Percentiles rank a stretch among this genome's conserved stretches.
Conservation (phyloP, 1,140 invertebrate genomes). For the Lordiphosa clarofinis region DNA sequence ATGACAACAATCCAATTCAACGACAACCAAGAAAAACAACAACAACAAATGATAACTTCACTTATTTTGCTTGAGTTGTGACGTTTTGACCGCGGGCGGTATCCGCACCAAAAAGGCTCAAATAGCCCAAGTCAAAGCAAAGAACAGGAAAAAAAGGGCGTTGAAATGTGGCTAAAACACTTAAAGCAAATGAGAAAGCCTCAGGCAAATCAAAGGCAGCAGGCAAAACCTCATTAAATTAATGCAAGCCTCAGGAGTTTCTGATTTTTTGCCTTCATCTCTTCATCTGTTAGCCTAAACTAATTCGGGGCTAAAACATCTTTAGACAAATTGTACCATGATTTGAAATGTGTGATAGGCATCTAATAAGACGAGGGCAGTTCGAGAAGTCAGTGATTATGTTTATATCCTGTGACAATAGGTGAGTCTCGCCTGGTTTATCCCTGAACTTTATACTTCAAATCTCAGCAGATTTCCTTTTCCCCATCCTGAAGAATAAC, state of each 20-base stretch:
- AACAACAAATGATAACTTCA: slow-evolving; percentile 72
- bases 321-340: slow-evolving; percentile 47
- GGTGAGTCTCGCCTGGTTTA: too few relatives aligned
- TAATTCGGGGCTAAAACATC: slow-evolving; percentile 53
- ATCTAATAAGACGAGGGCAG: too few relatives aligned
- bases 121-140: slow-evolving; percentile 20
- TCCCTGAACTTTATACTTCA: too few relatives aligned
- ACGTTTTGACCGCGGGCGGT: slow-evolving; percentile 53
- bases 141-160: slow-evolving; percentile 39
- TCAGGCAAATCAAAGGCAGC: slow-evolving; percentile 51
- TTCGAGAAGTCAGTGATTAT: too few relatives aligned
- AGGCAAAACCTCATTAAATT: slow-evolving; percentile 72
- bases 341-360: slow-evolving; percentile 52
- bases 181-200: slow-evolving; percentile 55
- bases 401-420: too few relatives aligned
- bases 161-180: slow-evolving; percentile 52
- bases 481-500: too few relatives aligned
- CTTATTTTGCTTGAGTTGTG: slow-evolving; percentile 69
- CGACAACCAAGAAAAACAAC: slow-evolving; percentile 5
- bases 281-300: slow-evolving; percentile 9
- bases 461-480: too few relatives aligned
- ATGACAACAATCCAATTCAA: slow-evolving; percentile 32
- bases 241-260: slow-evolving; percentile 67
- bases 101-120: slow-evolving; percentile 14
- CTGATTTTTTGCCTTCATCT: slow-evolving; percentile 5